Base-by-base conservation (phyloP, 2,797 vertebrate species). In the Onychomys torridus region DNA sequence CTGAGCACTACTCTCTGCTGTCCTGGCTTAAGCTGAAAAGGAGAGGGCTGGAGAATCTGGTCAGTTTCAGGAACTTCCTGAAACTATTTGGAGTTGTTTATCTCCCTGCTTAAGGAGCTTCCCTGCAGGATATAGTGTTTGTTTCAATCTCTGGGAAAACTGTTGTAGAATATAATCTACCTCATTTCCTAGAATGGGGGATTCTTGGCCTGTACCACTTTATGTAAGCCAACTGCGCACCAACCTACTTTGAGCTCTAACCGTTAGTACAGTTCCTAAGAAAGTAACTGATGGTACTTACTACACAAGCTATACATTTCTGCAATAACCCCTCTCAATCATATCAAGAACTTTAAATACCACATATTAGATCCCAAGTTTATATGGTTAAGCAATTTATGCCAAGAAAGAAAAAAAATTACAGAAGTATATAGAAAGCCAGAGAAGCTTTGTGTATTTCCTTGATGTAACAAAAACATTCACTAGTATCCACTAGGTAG, bases 381-480 rank as follows among this genome's bases (percentile, higher is more conserved):
- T 86, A 40, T 75, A 93, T 40, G 78, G 61, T 95, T 67, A 27
- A 52, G 63, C n/a, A 83, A 86, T 97, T 97, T 95, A 94, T 49
- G 96, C 13, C 46, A 55, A 11, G 59, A 97, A 97, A 40, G 90
- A 92, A 96, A 94, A 13, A 0, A 2, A 63, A 78, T 69, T 94
- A 29, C 34, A 59, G 10, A 71, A 34, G 27, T 46, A 29, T 14
- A 52, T 9, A 27, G 6, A 67, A 69, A 37, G 3, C 12, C 23
- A 25, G 21, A 37, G 4, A 6, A n/a, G n/a, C 46, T 75, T 3
- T 57, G 37, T 37, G 0, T 71, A 57, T 71, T 46, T 11, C 57
- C 25, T 59, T 57, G 5, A 27, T 34, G 17, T 52, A 85, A 65
- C 61, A 34, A 79, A 92, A 93, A 23, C 4, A 19, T 34, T 37